Evolutionary conservation across 1,140 invertebrate species (phyloP).

Genomic region (Hylaeus volcanicus): DNA sequence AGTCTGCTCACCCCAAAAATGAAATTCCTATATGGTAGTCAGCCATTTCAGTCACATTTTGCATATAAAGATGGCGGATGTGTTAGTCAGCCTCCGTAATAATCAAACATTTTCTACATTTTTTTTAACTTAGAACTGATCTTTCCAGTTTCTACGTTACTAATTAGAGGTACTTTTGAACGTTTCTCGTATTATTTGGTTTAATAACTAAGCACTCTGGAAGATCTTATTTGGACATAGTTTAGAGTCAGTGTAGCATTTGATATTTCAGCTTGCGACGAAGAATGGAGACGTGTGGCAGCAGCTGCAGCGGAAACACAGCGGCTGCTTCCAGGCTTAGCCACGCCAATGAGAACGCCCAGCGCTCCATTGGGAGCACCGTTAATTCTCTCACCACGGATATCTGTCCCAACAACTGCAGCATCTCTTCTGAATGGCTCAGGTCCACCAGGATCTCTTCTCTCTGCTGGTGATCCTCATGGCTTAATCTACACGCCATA

Average conservation of each 20-base stretch:
- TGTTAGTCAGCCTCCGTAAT: too few relatives aligned
- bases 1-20: too few relatives aligned
- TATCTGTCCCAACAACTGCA: slow-evolving; percentile 90
- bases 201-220: neutral
- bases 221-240: neutral
- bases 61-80: too few relatives aligned
- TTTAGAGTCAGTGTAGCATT: slow-evolving; percentile 50
- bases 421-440: slow-evolving; percentile 87
- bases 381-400: slow-evolving; percentile 91
- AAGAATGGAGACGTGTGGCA: slow-evolving; percentile 89
- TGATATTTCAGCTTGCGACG: slow-evolving; percentile 85
- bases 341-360: slow-evolving; percentile 84
- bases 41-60: too few relatives aligned
- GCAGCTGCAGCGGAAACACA: slow-evolving; percentile 88
- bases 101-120: too few relatives aligned
- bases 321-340: slow-evolving; percentile 85
- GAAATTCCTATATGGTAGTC: too few relatives aligned
- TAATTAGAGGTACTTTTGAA: too few relatives aligned
- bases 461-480: slow-evolving; percentile 83
- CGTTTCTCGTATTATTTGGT: too few relatives aligned
- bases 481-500: slow-evolving; percentile 89
- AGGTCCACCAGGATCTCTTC: slow-evolving; percentile 84
- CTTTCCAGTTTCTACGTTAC: too few relatives aligned
- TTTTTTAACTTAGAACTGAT: too few relatives aligned
- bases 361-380: slow-evolving; percentile 89